Conservation (phyloP, 2,797 vertebrate species). For the Hapalemur alaotrensis region DNA sequence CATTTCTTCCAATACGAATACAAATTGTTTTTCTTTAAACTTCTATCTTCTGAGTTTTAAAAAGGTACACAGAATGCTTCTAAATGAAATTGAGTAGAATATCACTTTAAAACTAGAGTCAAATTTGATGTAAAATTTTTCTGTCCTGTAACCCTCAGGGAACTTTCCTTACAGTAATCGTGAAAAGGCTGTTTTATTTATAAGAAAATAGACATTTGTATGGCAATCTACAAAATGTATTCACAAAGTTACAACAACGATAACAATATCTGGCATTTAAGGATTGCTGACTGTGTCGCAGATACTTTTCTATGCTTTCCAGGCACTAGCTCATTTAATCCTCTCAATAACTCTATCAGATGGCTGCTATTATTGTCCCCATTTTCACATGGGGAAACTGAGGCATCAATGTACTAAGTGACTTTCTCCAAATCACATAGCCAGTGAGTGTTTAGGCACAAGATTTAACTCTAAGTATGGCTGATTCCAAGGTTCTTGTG, state of each 20-base stretch:
- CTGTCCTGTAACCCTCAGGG: not conserved
- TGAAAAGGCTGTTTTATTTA: not conserved
- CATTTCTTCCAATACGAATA: not conserved
- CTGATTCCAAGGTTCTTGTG: not conserved
- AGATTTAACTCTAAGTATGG: not conserved
- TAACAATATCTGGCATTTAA: not conserved
- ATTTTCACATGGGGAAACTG: not conserved
- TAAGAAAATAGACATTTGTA: not conserved
- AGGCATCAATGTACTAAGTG: not conserved
- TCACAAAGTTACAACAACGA: not conserved
- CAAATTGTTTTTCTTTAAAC: not conserved
- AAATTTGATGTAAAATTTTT: not conserved
- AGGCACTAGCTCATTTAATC: not conserved
- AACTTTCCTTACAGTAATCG: not conserved
- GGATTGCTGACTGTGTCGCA: not conserved
- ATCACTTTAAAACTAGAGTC: not conserved
- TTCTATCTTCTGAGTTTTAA: not conserved
- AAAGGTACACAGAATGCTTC: not conserved
- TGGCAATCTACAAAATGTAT: not conserved
- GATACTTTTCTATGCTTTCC: not conserved
- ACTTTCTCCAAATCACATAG: not conserved
- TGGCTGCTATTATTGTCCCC: not conserved
- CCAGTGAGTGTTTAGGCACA: not conserved
- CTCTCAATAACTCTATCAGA: not conserved
- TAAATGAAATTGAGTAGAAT: constrained; percentile 9